Conservation (phyloP, 2,797 vertebrate genomes). For the Chelmon rostratus region DNA sequence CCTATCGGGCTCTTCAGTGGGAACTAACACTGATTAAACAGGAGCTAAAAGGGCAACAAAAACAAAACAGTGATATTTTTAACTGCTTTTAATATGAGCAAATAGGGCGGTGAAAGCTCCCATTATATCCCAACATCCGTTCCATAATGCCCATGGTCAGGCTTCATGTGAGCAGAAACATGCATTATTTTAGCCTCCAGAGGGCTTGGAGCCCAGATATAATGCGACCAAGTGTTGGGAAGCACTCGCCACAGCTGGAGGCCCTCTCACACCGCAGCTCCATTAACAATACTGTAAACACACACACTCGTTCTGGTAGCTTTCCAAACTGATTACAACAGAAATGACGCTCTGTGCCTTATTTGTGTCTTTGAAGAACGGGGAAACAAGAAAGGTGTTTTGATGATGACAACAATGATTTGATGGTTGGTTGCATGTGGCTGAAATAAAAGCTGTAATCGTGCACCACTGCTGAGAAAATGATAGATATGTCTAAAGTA, state of each 20-base stretch:
- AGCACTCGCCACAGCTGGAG: conserved; percentile 7
- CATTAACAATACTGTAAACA: conserved; percentile 13
- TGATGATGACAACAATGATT: background rate
- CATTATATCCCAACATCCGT: background rate
- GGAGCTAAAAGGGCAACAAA: background rate
- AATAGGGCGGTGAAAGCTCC: conserved; percentile 1
- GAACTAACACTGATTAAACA: conserved; percentile 15
- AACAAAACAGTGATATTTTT: conserved; percentile 1
- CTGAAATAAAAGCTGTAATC: conserved; percentile 5
- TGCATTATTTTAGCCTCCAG: background rate
- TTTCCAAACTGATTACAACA: background rate
- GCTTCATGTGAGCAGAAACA: background rate
- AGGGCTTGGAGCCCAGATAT: background rate
- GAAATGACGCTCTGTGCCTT: background rate
- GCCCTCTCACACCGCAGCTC: background rate
- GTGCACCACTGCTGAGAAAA: conserved; percentile 7
- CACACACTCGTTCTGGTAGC: background rate
- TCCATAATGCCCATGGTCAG: background rate
- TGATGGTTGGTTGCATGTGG: background rate
- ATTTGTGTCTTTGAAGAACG: conserved; percentile 8
- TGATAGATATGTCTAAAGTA: background rate
- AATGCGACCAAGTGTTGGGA: background rate
- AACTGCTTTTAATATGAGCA: background rate
- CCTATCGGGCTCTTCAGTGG: conserved; percentile 17
- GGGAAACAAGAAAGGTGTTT: background rate